Base-by-base conservation (phyloP, 2,888 invertebrate genomes). In the Chrysolina oricalcia region DNA sequence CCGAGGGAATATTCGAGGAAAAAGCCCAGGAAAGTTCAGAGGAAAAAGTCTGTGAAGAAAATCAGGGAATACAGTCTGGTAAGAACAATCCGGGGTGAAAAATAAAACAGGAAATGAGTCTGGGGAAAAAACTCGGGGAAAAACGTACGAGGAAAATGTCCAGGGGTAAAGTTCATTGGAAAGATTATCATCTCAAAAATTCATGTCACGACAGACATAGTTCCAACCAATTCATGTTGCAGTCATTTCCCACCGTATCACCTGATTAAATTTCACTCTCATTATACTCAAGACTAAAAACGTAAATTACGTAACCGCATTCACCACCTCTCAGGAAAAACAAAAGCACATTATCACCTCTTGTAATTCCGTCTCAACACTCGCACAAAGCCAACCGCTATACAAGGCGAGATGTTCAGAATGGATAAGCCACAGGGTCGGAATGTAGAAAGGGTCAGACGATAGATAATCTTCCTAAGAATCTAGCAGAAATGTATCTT, bases 321-420 rank as follows among this genome's bases (percentile, higher is more conserved):
- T 19, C 53, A 19, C 53, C 53, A 53, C 21, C 21, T 53, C 19
- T 53, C 53, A 53, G 21, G 21, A 53, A 21, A 53, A 53, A 53
- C 53, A 53, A 53, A 53, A 53, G 53, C 53, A 53, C 53, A 53
- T 53, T 53, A 53, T 53, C 53, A 53, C 53, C 53, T 53, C 21
- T 21, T 53, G 19, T 53, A 53, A 53, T 53, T 21, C 53, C 53
- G 53, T 53, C 53, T 53, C 53, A 21, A 53, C 53, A 21, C 53
- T 10, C 19, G 21, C 53, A 53, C 53, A 21, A 53, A 53, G 53
- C 53, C 53, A 53, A 53, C 53, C 53, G 53, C 48, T 48, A 8
- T 21, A 5, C 5, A 53, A 11, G 21, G 21, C 4, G 21, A 19
- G 53, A 53, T 21, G 21, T 21, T 21, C 10, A 11, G 21, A 53